Evolutionary conservation across 2,113 vertebrate genomes (phyloP), one percentile per base, ranked within the genome.

Genomic region (Sclerurus mexicanus): DNA sequence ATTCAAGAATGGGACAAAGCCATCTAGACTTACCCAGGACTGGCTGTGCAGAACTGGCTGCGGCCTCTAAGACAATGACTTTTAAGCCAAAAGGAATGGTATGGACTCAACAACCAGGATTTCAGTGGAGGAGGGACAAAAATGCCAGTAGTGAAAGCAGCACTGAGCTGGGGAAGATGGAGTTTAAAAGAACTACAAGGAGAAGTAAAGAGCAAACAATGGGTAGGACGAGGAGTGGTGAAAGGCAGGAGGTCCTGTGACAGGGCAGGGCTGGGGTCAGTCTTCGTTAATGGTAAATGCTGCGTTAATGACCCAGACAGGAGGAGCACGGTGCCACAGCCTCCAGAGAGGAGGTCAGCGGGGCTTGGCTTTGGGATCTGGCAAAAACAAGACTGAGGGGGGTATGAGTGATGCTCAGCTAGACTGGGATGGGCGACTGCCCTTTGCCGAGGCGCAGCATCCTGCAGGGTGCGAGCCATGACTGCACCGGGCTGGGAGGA

Each of bases 321-420:
- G 80, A 75, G 62, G 31, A 94, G 42, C 0, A 7, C 3, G 4
- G 71, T 1, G 1, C 60, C 4, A 5, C 27, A 14, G 83, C 33
- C 53, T 59, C 46, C 12, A 1, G 40, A 77, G 87, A 35, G 64
- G 49, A 83, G 72, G 79, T 81, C 89, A 31, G 90, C 1, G 0
- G 71, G 91, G 89, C 73, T 89, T 14, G 73, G 49, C 53, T 23
- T 4, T 3, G 31, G 52, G 12, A 89, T 42, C 47, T 96, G 96
- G 96, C 95, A 91, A 40, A 94, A 94, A 95, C 93, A 95, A 87
- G 78, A 78, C 96, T 15, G 66, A 72, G 69, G 69, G 81, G 95
- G 74, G 90, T 86, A 72, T 56, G 85, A 85, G 81, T 6, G 90
- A 91, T 44, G 81, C 90, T 75, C 16, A 7, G 37, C 2, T 33